Evolutionary conservation across 2,888 invertebrate genomes (phyloP).

Genomic region (Sceliomorpha sp.): DNA sequence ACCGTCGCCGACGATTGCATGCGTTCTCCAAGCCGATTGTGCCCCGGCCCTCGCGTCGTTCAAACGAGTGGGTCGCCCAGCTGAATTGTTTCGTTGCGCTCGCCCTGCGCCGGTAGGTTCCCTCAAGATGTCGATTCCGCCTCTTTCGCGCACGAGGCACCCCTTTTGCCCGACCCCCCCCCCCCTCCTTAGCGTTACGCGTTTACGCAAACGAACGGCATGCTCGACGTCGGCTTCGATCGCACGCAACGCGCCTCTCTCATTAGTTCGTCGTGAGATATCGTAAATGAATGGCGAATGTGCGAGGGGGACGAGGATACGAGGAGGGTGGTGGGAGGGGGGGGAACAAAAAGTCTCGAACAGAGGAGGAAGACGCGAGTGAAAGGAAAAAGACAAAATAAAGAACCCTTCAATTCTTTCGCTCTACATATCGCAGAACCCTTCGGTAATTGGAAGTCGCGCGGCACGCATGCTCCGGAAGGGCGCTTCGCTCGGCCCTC

Average conservation of each 20-base stretch:
- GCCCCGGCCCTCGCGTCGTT: slow-evolving; percentile 11
- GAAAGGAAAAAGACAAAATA: slow-evolving; percentile 47
- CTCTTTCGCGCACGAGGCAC: slow-evolving; percentile 17
- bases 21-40: slow-evolving; percentile 32
- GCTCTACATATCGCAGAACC: slow-evolving; percentile 73
- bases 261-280: slow-evolving; percentile 63
- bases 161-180: slow-evolving; percentile 29
- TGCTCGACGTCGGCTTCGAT: slow-evolving; percentile 26
- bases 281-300: no score
- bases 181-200: no score
- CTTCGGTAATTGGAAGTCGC: slow-evolving; percentile 77
- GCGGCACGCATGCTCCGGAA: slow-evolving; percentile 26
- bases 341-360: no score
- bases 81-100: slow-evolving; percentile 46
- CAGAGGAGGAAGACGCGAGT: slow-evolving; percentile 24
- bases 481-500: no score
- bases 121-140: slow-evolving; percentile 51
- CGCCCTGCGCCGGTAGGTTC: no score
- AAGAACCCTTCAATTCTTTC: slow-evolving; percentile 76
- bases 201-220: slow-evolving; percentile 35
- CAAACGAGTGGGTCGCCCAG: slow-evolving; percentile 40
- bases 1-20: slow-evolving; percentile 42
- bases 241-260: slow-evolving; percentile 59
- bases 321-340: no score
- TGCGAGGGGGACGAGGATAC: no score